Base-by-base conservation (phyloP, 2,113 vertebrate species). In the Catharus fuscescens region DNA sequence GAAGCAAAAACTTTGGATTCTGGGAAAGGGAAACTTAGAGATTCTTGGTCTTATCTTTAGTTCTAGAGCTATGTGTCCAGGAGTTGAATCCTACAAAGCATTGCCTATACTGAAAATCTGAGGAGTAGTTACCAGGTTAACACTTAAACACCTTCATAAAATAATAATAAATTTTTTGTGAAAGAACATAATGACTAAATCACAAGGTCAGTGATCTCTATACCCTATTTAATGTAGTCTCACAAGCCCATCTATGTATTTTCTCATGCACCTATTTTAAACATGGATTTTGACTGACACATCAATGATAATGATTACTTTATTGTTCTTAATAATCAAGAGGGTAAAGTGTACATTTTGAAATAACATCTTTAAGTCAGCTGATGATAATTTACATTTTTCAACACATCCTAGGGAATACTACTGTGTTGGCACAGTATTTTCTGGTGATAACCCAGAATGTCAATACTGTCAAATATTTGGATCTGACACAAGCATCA, bases 381-480 rank as follows among this genome's bases (percentile, higher is more conserved):
- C 36, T 88, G 34, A 52, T 50, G 16, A 38, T 19, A 90, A 88
- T 83, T 67, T 71, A 20, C 11, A 31, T 83, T 88, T 88, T 65
- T n/a, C 61, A 69, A n/a, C 20, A 44, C 9, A 4, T 93, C 81
- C 44, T 81, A 48, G 36, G 66, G 60, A 66, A 47, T 78, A 45
- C 14, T 52, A 16, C 25, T 26, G 8, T 42, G 21, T 53, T 4
- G 6, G 53, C 36, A 45, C 44, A 60, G n/a, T 76, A 78, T 92
- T 93, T 96, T 80, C 38, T 67, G 36, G n/a, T 83, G 85, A 84
- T 90, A 86, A 93, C 28, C 14, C n/a, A 65, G 69, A 90, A 48
- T 1, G 1, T 78, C 73, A 65, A 57, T 91, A 61, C 25, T 8
- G 24, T 83, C 47, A 56, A 59, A 36, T 50, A 52, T 52, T 59